These are phyloP conservation scores for Chlamydotis undulata DNA, from an alignment of 2,113 vertebrate genomes.

Conservation along the genomic window DNA sequence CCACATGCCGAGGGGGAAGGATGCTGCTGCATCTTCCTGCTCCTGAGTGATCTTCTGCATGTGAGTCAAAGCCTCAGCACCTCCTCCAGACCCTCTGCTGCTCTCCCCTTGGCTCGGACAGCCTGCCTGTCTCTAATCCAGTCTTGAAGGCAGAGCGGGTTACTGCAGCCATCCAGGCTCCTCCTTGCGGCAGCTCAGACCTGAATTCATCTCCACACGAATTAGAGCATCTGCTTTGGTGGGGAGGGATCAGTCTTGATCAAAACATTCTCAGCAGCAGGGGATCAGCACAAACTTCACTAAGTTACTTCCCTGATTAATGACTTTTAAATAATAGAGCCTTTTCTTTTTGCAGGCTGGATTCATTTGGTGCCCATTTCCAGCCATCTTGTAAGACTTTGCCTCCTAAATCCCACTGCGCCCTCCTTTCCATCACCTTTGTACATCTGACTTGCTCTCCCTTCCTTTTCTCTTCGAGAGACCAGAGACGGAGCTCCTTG, in stretches of 20 bases:
- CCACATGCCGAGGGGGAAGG: rapidly evolving
- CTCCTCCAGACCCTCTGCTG: not conserved
- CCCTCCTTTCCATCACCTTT: not conserved
- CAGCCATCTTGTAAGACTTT: not conserved
- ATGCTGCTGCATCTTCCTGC: not conserved
- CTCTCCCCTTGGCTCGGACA: not conserved
- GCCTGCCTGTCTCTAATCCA: not conserved
- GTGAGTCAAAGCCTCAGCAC: not conserved
- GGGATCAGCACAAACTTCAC: not conserved
- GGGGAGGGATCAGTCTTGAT: not conserved
- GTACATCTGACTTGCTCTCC: not conserved
- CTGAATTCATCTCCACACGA: not conserved
- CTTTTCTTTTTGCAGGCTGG: not conserved
- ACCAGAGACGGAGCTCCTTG: not conserved
- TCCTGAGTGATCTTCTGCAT: not conserved
- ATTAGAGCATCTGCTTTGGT: not conserved
- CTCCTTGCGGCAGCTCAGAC: not conserved
- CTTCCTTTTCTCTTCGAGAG: not conserved
- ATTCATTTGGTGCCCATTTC: not conserved
- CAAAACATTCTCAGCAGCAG: not conserved
- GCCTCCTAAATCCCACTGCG: not conserved
- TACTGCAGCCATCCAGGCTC: not conserved
- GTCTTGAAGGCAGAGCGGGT: not conserved
- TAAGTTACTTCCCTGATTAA: not conserved
- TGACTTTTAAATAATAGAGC: not conserved